Base-by-base conservation (phyloP, 2,888 invertebrate species). In the Luperina testacea region DNA sequence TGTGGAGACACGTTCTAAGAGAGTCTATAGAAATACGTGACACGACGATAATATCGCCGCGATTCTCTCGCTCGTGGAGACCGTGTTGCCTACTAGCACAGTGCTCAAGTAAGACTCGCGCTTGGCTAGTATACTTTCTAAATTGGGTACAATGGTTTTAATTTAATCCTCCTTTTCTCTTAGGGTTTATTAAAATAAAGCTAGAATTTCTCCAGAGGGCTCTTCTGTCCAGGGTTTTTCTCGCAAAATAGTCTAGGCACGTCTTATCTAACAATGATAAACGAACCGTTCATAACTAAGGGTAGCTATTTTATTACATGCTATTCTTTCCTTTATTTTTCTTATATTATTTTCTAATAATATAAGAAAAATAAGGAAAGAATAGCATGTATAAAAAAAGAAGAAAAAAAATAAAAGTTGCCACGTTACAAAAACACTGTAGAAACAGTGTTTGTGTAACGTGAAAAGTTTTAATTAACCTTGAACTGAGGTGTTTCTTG, bases 191-290 rank as follows among this genome's bases (percentile, higher is more conserved):
- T 70, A 70, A 32, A 67, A 68, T n/a, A 27, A 61, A 67, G 15
- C n/a, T 71, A 38, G 15, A 67, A 78, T 86, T 86, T 77, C 82
- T 63, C 67, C 17, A 6, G 64, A 27, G 64, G 3, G 13, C 17
- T 20, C 20, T 27, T 53, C 32, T 51, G 45, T 0, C 53, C 7
- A 61, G 48, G 9, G 61, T 72, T 51, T 74, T 65, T 53, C 45
- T 68, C 6, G 59, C 9, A 24, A 71, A 71, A 67, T 4, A 15
- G 53, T 64, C 77, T 72, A 83, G 51, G 72, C 27, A 17, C 17
- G 65, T 72, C 48, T 64, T 45, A 71, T 75, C 53, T 65, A 27
- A 48, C 70, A 69, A 65, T 85, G 61, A 77, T 57, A 53, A 72
- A 82, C n/a, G 24, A 45, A 65, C 59, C 11, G 17, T 77, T 61